Evolutionary conservation across 1,140 invertebrate species (phyloP).

Genomic region (Sycophila sp.): DNA sequence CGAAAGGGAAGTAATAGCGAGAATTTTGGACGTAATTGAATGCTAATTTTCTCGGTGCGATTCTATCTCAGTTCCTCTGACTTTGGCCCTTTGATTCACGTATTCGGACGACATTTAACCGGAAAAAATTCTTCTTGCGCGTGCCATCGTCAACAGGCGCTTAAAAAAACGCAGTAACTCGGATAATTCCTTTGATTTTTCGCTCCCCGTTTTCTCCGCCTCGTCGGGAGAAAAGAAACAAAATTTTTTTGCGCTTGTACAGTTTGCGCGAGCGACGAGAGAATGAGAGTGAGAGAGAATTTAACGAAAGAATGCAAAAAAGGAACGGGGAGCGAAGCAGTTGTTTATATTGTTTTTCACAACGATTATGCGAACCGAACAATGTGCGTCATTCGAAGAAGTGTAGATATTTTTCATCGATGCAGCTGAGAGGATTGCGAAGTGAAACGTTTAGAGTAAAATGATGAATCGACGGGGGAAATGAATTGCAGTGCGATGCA

Average conservation of each 20-base stretch:
- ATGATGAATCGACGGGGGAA: constrained; percentile 39
- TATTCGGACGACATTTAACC: not conserved
- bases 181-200: constrained; percentile 29
- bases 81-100: constrained; percentile 16
- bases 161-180: constrained; percentile 5
- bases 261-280: constrained; percentile 6
- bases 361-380: constrained; percentile 37
- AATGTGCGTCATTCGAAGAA: constrained; percentile 50
- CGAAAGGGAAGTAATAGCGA: not conserved
- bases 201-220: constrained; percentile 17
- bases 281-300: too few species aligned
- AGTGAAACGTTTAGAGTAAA: constrained; percentile 1
- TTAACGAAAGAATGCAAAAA: too few species aligned
- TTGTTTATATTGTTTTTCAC: constrained; percentile 35
- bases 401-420: constrained; percentile 68
- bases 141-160: constrained; percentile 24
- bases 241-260: too few species aligned
- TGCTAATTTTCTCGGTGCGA: not conserved
- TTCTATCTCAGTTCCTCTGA: constrained; percentile 27
- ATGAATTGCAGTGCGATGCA: constrained; percentile 62
- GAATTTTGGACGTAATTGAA: constrained; percentile 5
- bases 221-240: not conserved
- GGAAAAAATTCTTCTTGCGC: constrained; percentile 21
- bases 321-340: not conserved
- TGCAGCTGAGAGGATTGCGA: constrained; percentile 42